A percentile compares a stretch with the other conserved stretches of the same genome.
These are phyloP conservation scores for Aldrovandia affinis DNA, from an alignment of 2,797 vertebrate species.

Conservation along the genomic window DNA sequence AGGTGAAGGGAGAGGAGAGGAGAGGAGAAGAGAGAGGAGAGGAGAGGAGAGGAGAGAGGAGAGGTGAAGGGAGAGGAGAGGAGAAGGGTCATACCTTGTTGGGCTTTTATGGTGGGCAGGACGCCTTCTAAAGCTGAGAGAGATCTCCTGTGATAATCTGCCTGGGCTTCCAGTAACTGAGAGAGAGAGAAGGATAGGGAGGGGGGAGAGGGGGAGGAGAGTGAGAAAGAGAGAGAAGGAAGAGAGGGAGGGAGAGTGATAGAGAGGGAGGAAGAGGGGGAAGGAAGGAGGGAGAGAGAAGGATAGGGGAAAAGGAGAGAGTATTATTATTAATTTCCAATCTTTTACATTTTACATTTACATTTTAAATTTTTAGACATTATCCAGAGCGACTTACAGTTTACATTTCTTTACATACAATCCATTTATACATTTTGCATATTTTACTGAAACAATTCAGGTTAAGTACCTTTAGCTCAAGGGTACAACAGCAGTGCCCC, in stretches of 20 bases:
- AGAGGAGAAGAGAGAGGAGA: slow-evolving; percentile 16
- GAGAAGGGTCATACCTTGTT: slow-evolving; percentile 86
- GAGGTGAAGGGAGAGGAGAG: slow-evolving; percentile 51
- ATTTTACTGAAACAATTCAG: no score
- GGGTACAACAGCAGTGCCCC: no score
- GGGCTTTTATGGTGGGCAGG: slow-evolving; percentile 88
- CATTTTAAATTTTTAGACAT: no score
- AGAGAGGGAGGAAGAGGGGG: not conserved
- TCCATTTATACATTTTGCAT: no score
- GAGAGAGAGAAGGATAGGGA: slow-evolving; percentile 36
- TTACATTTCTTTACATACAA: no score
- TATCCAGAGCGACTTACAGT: no score
- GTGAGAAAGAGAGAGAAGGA: not conserved
- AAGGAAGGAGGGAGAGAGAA: not conserved
- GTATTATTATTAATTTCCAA: no score
- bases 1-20: not conserved
- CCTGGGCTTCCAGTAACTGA: slow-evolving; percentile 97
- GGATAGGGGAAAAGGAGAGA: no score
- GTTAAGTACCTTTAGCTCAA: no score
- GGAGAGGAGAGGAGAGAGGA: slow-evolving; percentile 41
- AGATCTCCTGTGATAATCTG: slow-evolving; percentile 96
- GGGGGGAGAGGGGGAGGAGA: not conserved
- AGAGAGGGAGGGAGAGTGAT: not conserved
- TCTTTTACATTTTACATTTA: no score
- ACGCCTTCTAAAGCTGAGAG: slow-evolving; percentile 91